phyloP scores from a whole-genome alignment of 2,888 invertebrate species.

The Helleia helle region DNA sequence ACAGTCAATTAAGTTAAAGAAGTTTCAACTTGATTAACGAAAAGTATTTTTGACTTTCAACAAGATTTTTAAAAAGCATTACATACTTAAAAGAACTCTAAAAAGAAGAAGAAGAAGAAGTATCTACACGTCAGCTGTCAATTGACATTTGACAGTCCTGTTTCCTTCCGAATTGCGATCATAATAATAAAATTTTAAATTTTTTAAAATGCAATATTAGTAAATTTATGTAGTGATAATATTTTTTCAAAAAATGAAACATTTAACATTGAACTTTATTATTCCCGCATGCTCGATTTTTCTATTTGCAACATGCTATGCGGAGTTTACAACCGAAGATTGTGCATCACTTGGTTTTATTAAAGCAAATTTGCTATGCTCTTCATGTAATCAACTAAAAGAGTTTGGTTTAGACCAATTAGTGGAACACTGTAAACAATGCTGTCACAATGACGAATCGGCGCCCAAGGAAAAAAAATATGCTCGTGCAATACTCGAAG shows the following conservation, averaged over 20 bases:
- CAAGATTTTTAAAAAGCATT: too few relatives aligned
- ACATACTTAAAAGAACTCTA: too few relatives aligned
- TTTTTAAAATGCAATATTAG: too few relatives aligned
- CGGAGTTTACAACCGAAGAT: constrained; percentile 84
- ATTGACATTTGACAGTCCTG: too few relatives aligned
- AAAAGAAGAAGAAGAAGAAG: too few relatives aligned
- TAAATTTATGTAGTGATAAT: neutral
- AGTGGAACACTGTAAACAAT: constrained; percentile 82
- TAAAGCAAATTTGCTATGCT: constrained; percentile 88
- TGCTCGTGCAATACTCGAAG: constrained; percentile 93
- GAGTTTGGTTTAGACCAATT: constrained; percentile 82
- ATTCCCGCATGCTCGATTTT: neutral
- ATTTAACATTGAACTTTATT: neutral
- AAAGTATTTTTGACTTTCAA: too few relatives aligned
- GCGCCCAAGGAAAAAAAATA: constrained; percentile 82
- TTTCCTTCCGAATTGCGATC: too few relatives aligned
- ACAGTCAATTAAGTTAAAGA: too few relatives aligned
- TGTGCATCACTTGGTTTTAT: constrained; percentile 90
- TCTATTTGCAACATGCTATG: constrained; percentile 23
- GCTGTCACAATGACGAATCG: constrained; percentile 84
- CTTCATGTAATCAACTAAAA: constrained; percentile 88
- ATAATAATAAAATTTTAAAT: too few relatives aligned
- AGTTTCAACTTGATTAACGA: too few relatives aligned
- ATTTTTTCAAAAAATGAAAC: neutral
- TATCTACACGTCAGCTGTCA: too few relatives aligned